phyloP scores from a whole-genome alignment of 2,888 invertebrate genomes.

The Ophraella communa region DNA sequence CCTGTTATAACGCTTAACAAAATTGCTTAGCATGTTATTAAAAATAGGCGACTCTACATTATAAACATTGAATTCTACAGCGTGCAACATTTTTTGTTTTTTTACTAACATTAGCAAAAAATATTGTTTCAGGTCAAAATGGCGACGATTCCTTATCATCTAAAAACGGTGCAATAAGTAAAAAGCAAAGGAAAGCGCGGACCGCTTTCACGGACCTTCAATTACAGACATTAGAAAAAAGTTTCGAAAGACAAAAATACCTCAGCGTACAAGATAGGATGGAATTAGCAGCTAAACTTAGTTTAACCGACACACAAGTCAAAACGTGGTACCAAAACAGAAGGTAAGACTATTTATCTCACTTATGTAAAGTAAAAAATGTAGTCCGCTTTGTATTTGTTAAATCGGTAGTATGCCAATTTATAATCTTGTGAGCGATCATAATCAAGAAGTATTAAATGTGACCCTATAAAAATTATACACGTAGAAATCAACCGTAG shows the following conservation, averaged over 20 bases:
- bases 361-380: too few species aligned
- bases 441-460: neutral
- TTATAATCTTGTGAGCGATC: too few species aligned
- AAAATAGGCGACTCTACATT: too few species aligned
- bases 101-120: too few species aligned
- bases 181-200: slow-evolving; percentile 95
- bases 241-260: slow-evolving; percentile 96
- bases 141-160: slow-evolving; percentile 79
- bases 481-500: neutral
- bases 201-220: slow-evolving; percentile 99
- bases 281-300: slow-evolving; percentile 95
- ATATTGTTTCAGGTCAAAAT: slow-evolving; percentile 73
- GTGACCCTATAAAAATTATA: neutral
- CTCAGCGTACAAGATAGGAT: slow-evolving; percentile 96
- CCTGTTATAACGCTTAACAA: too few species aligned
- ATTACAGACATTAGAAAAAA: slow-evolving; percentile 93
- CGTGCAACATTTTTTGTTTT: too few species aligned
- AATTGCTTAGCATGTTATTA: too few species aligned
- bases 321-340: slow-evolving; percentile 99
- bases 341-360: slow-evolving; percentile 82
- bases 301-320: slow-evolving; percentile 98
- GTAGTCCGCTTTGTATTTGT: too few species aligned
- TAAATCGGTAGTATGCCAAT: too few species aligned
- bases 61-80: too few species aligned
- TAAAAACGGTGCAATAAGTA: slow-evolving; percentile 68